Percentiles rank a stretch among this genome's conserved stretches.
phyloP scores from a whole-genome alignment of 2,113 vertebrate species.

The Aegotheles bennettii region DNA sequence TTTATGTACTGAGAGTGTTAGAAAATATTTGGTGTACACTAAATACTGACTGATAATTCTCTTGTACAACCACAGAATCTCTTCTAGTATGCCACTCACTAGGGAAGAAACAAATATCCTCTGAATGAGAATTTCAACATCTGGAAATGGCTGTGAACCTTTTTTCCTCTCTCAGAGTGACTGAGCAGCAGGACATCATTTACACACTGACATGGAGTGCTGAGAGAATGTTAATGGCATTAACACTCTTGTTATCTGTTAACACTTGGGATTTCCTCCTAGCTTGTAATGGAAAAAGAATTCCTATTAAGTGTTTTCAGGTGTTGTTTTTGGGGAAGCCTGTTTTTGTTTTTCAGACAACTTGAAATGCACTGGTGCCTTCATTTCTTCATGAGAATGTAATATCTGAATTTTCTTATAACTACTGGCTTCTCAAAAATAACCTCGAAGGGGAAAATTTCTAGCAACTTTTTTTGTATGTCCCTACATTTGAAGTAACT shows the following conservation, averaged over 20 bases:
- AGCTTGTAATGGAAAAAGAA: neutral
- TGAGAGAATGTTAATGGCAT: constrained; percentile 54
- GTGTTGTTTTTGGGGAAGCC: neutral
- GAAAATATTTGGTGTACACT: neutral
- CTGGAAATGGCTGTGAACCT: constrained; percentile 41
- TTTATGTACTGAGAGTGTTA: neutral
- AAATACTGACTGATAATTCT: neutral
- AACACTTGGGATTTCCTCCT: constrained; percentile 39
- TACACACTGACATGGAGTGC: constrained; percentile 13
- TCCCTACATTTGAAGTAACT: neutral
- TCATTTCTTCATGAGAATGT: neutral
- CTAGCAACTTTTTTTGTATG: neutral
- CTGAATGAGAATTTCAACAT: neutral
- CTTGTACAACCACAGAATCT: neutral
- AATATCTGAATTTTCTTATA: neutral
- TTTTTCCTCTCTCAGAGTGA: neutral
- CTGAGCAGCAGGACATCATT: constrained; percentile 48
- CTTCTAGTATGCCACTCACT: neutral
- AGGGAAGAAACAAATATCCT: neutral
- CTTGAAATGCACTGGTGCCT: neutral
- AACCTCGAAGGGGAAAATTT: neutral
- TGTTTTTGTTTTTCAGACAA: neutral
- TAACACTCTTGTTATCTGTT: constrained; percentile 48
- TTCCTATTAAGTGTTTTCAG: neutral
- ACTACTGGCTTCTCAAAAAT: neutral